Evolutionary conservation across 37 sponge, comb jelly and placozoan genomes (phyloP), one percentile per base, ranked within the genome.

Genomic region (Sycon ciliatum): DNA sequence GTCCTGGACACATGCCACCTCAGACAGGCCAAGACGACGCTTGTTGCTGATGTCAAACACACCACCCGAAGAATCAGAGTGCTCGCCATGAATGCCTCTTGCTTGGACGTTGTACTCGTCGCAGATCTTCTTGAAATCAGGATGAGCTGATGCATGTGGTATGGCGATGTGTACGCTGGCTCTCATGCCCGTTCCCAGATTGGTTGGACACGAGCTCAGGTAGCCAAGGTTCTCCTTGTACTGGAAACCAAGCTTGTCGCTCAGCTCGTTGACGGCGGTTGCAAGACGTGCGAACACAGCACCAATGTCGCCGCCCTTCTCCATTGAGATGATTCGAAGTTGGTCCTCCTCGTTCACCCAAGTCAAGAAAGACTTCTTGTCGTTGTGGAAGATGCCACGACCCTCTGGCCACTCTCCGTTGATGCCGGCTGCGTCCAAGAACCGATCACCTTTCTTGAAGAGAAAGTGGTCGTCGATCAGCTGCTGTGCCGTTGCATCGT

Each of bases 1-100:
- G 33, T 82, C 74, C 77, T 89, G 90, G 28, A 89, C 90, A 1
- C 81, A 71, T 72, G 84, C 76, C 3, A 95, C 91, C 61, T 92
- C 93, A 7, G 87, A 84, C 64, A 40, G 70, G 1, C 93, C 93
- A 1, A 92, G 81, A 27, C 87, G 64, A 60, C 82, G 76, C 36
- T 57, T 69, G 75, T 92, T 92, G 76, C 83, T 84, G 76, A 92
- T 82, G 46, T 92, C 87, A 68, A 78, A 92, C 1, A 74, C 56
- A 11, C 80, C 76, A 1, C 60, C 88, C 16, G 78, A 67, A 24
- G 73, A 71, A 3, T 46, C 86, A 29, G 81, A 76, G 13, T 80
- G 57, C 36, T 68, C 88, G 49, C 88, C 88, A 53, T 73, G 57
- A 18, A 73, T 89, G 39, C 90, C 95, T 34, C 90, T 82, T 23